These are phyloP conservation scores for Stomorhina lunata DNA, from an alignment of 2,888 invertebrate genomes.

Conservation along the genomic window DNA sequence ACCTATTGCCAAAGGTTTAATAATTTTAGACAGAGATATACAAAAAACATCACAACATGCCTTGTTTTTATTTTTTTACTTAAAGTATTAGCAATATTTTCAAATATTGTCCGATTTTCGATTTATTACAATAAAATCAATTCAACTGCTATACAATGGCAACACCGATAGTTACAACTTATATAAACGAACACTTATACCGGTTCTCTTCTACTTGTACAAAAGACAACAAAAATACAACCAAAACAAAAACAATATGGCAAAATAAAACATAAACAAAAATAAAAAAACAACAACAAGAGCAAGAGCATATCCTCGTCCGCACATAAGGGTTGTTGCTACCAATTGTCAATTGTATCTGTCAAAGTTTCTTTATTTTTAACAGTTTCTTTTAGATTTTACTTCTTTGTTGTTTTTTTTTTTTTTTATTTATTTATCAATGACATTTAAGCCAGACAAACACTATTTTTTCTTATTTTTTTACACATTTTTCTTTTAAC, in stretches of 20 bases:
- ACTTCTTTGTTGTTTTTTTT: not conserved
- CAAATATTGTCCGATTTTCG: no score
- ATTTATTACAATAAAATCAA: no score
- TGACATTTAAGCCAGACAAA: conserved; percentile 63
- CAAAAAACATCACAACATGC: no score
- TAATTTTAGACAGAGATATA: no score
- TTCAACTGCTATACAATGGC: no score
- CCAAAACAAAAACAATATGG: not conserved
- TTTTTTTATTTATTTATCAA: not conserved
- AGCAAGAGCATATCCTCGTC: conserved; percentile 58
- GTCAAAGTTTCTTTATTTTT: conserved; percentile 52
- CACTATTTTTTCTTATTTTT: conserved; percentile 8
- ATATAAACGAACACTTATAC: conserved; percentile 23
- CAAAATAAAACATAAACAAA: not conserved
- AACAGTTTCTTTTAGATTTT: not conserved
- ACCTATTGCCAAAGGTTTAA: no score
- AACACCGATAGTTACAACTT: not conserved
- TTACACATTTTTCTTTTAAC: conserved; percentile 13
- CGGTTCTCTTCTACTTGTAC: not conserved
- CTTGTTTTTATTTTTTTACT: no score
- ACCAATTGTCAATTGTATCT: conserved; percentile 33
- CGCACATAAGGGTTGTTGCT: conserved; percentile 54
- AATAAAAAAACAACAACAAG: conserved; percentile 18
- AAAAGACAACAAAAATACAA: not conserved
- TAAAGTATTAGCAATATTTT: no score